Conservation (phyloP, 2,888 invertebrate species). For the Athalia rosae region DNA sequence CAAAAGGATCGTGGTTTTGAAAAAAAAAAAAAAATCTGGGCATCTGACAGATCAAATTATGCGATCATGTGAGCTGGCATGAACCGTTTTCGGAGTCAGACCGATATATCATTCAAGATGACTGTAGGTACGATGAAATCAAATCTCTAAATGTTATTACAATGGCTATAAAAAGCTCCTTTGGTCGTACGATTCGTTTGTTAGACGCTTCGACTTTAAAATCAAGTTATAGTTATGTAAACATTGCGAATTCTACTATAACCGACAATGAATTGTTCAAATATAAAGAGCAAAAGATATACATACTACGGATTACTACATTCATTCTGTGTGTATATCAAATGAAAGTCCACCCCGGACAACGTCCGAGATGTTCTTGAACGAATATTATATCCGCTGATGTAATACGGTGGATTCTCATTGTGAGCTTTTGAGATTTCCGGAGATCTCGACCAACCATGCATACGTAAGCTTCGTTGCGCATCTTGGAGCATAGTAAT, state of each 20-base stretch:
- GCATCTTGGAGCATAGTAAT: neutral
- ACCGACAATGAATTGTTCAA: no score
- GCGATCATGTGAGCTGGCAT: no score
- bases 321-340: neutral
- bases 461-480: neutral
- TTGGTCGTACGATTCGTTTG: neutral
- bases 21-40: no score
- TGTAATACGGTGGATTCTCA: no score
- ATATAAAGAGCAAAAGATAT: no score
- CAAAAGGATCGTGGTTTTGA: no score
- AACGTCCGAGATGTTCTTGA: no score
- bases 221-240: no score
- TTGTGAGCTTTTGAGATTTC: neutral
- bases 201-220: neutral
- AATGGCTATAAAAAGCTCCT: neutral
- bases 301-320: no score
- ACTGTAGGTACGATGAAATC: conserved; percentile 1
- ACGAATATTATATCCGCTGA: no score
- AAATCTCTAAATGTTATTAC: conserved; percentile 14
- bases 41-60: no score
- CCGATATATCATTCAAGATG: neutral
- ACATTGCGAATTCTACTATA: no score
- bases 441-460: neutral
- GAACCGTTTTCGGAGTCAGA: neutral
- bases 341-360: neutral